A percentile compares a stretch with the other conserved stretches of the same genome.
These are phyloP conservation scores for Dicycla oo DNA, from an alignment of 2,888 invertebrate genomes.

Conservation along the genomic window DNA sequence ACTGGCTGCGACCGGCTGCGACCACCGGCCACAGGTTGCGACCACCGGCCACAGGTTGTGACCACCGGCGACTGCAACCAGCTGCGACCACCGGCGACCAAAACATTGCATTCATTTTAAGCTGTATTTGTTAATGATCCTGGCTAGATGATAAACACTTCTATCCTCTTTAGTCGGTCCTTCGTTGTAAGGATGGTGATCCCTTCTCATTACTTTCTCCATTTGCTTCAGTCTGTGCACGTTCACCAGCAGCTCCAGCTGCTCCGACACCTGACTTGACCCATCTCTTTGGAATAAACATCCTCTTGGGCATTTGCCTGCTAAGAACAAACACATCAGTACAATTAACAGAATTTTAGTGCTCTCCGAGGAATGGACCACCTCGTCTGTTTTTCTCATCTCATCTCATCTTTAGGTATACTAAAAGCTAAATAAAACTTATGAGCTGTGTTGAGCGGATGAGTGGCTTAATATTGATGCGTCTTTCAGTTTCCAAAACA, in stretches of 20 bases:
- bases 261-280: too few species aligned
- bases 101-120: too few species aligned
- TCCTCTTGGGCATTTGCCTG: neutral
- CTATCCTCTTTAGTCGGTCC: neutral
- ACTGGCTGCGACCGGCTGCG: too few species aligned
- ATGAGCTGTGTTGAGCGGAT: too few species aligned
- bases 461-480: too few species aligned
- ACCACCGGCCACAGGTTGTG: too few species aligned
- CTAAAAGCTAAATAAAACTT: too few species aligned
- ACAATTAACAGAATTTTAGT: neutral
- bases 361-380: neutral
- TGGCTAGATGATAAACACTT: neutral
- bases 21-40: too few species aligned
- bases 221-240: neutral
- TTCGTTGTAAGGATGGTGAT: too few species aligned
- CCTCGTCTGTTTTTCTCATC: neutral
- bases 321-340: neutral
- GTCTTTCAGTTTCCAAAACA: too few species aligned
- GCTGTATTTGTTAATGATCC: slow-evolving; percentile 8
- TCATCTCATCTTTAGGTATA: too few species aligned
- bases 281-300: neutral
- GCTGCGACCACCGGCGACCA: slow-evolving; percentile 25
- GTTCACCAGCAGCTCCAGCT: neutral
- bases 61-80: too few species aligned
- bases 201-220: neutral